Conservation (phyloP, 2,888 invertebrate species). For the Eumerus sabulonum region DNA sequence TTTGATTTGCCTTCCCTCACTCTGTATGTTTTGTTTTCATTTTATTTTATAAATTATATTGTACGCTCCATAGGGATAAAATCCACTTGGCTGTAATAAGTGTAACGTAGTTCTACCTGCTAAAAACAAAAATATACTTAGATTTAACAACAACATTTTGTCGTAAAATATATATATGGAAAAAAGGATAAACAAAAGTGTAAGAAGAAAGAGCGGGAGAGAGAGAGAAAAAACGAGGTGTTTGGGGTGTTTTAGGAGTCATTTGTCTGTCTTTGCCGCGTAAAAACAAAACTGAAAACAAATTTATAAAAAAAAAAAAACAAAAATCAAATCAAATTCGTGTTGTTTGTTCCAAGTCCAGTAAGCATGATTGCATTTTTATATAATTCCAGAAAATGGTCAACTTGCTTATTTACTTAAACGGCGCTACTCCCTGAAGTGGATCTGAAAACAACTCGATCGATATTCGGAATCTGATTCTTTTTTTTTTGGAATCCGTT, state of each 20-base stretch:
- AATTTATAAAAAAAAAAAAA: not conserved
- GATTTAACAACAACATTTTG: slow-evolving; percentile 31
- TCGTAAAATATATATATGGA: slow-evolving; percentile 33
- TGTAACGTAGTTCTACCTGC: slow-evolving; percentile 67
- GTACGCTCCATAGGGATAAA: slow-evolving; percentile 63
- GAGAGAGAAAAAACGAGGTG: too few species aligned
- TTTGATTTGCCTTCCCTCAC: too few species aligned
- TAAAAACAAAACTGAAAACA: too few species aligned
- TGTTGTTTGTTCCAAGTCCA: slow-evolving; percentile 40
- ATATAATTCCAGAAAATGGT: slow-evolving; percentile 67
- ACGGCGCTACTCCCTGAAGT: slow-evolving; percentile 65
- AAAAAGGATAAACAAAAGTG: slow-evolving; percentile 11
- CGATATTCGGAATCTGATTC: slow-evolving; percentile 4
- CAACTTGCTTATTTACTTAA: slow-evolving; percentile 67
- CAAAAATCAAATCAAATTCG: slow-evolving; percentile 14
- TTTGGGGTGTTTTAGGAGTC: slow-evolving; percentile 19
- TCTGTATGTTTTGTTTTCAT: slow-evolving; percentile 23
- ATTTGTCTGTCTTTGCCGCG: not conserved
- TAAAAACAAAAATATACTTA: slow-evolving; percentile 54
- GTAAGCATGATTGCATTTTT: slow-evolving; percentile 62
- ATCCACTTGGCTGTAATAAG: slow-evolving; percentile 73
- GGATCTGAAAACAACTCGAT: slow-evolving; percentile 52
- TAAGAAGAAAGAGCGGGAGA: too few species aligned
- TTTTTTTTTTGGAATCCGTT: not conserved
- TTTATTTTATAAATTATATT: slow-evolving; percentile 45